Evolutionary conservation across 2,797 vertebrate genomes (phyloP).

Genomic region (Takifugu rubripes): DNA sequence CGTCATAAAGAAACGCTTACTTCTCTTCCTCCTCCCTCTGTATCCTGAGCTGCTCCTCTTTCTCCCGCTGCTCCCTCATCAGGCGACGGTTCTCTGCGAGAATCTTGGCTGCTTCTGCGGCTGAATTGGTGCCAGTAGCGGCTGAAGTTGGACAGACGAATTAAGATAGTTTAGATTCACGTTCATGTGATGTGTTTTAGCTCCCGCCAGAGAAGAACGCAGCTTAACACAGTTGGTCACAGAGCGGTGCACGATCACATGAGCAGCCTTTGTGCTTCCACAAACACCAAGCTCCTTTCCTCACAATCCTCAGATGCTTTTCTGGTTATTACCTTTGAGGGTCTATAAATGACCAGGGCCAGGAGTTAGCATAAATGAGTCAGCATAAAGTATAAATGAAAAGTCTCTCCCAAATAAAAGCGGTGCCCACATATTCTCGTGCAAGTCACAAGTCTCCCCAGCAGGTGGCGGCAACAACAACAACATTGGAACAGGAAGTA

Average conservation of each 20-base stretch:
- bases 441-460: slow-evolving; percentile 49
- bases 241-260: slow-evolving; percentile 13
- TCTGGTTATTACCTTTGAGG: too few species aligned
- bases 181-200: not conserved
- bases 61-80: slow-evolving; percentile 85
- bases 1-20: slow-evolving; percentile 53
- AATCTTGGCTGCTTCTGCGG: slow-evolving; percentile 86
- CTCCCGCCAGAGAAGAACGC: not conserved
- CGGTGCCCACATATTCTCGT: not conserved
- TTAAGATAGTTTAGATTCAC: not conserved
- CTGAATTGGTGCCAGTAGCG: slow-evolving; percentile 77
- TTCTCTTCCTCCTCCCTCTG: slow-evolving; percentile 84
- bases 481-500: slow-evolving; percentile 40
- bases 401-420: too few species aligned
- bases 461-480: slow-evolving; percentile 56
- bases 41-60: slow-evolving; percentile 80
- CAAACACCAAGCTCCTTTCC: too few species aligned
- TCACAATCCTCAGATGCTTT: too few species aligned
- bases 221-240: not conserved
- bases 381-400: too few species aligned
- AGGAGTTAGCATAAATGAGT: too few species aligned
- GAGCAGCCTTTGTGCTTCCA: not conserved
- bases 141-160: not conserved
- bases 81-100: slow-evolving; percentile 85
- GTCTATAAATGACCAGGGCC: too few species aligned